phyloP scores from a whole-genome alignment of 2,797 vertebrate species.

The Helarctos malayanus region DNA sequence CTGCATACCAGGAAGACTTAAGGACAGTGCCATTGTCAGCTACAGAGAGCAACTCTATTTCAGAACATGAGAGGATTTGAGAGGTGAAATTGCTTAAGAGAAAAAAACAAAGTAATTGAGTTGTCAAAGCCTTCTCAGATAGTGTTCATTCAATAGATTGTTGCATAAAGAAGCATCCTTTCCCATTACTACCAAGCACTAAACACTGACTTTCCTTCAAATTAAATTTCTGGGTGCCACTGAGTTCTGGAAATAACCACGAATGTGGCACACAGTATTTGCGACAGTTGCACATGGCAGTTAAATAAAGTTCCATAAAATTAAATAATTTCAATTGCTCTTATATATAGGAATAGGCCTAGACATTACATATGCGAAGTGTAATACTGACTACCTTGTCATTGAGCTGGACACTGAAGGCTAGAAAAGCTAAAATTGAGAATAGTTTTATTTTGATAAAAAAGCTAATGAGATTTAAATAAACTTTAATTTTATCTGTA shows the following conservation, averaged over 20 bases:
- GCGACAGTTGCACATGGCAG: not conserved
- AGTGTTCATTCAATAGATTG: conserved; percentile 10
- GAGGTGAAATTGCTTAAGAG: not conserved
- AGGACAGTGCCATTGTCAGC: not conserved
- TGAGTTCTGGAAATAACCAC: conserved; percentile 2
- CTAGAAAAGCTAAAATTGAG: not conserved
- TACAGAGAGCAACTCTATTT: not conserved
- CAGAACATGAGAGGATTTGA: not conserved
- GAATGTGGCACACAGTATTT: not conserved
- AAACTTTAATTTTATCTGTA: conserved; percentile 23
- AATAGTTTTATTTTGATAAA: conserved; percentile 34
- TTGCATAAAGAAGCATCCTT: not conserved
- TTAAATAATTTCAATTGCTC: conserved; percentile 34
- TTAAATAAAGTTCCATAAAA: not conserved
- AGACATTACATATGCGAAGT: not conserved
- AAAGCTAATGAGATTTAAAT: conserved; percentile 27
- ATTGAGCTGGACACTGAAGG: not conserved
- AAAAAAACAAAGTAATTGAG: conserved; percentile 41
- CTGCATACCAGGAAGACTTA: not conserved
- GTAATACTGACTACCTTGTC: not conserved
- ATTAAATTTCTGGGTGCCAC: conserved; percentile 10
- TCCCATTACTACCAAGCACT: not conserved
- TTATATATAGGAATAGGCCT: not conserved
- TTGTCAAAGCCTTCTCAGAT: not conserved
- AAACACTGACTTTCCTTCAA: conserved; percentile 5